phyloP scores from a whole-genome alignment of 2,113 vertebrate species.

The Phalacrocorax carbo region DNA sequence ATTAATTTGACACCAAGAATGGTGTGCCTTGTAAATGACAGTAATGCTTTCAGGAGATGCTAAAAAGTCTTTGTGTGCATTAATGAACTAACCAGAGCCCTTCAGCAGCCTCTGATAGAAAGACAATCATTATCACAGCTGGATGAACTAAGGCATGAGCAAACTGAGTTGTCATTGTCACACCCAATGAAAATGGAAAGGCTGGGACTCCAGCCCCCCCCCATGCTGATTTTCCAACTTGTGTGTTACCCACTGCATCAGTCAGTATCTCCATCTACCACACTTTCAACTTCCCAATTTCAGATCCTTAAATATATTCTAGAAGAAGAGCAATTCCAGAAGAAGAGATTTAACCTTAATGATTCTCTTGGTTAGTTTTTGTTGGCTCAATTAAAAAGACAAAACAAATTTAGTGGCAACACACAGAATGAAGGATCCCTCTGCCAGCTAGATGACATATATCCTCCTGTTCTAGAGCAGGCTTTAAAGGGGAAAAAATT shows the following conservation, averaged over 20 bases:
- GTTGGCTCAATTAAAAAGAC: neutral
- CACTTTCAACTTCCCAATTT: neutral
- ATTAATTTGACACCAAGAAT: neutral
- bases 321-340: neutral
- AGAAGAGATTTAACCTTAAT: neutral
- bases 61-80: neutral
- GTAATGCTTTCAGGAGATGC: neutral
- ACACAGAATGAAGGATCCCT: neutral
- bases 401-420: neutral
- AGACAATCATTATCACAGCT: neutral
- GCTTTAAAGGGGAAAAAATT: neutral
- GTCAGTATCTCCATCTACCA: neutral
- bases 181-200: neutral
- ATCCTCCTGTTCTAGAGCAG: neutral
- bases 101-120: neutral
- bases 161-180: neutral
- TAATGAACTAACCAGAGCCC: neutral
- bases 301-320: neutral
- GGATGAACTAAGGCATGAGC: neutral
- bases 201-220: neutral
- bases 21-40: neutral
- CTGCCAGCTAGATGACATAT: neutral
- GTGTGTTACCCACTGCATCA: neutral
- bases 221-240: neutral
- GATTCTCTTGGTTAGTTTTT: neutral